These are phyloP conservation scores for Cynaeus angustus DNA, from an alignment of 2,888 invertebrate species.

Conservation along the genomic window DNA sequence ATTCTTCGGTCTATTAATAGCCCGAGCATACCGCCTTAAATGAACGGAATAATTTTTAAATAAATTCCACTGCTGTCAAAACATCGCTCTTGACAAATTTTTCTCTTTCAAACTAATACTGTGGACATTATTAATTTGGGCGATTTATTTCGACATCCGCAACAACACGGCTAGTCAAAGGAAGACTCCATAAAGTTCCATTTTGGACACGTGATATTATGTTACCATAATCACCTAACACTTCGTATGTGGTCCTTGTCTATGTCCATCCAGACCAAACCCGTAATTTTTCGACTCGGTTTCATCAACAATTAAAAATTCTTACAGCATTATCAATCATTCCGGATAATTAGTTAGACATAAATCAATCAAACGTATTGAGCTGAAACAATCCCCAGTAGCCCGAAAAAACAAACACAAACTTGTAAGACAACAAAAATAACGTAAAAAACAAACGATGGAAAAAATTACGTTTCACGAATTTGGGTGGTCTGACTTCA, in stretches of 20 bases:
- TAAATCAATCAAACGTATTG: conserved; percentile 47
- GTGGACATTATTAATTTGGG: conserved; percentile 13
- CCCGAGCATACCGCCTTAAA: no score
- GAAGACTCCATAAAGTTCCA: conserved; percentile 19
- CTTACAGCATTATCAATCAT: conserved; percentile 42
- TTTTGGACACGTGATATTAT: conserved; percentile 33
- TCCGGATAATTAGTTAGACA: conserved; percentile 36
- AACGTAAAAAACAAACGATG: conserved; percentile 19
- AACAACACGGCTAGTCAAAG: conserved; percentile 16
- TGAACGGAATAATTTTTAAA: conserved; percentile 29
- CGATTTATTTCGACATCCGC: conserved; percentile 27
- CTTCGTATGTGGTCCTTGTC: conserved; percentile 47
- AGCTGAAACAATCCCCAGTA: conserved; percentile 41
- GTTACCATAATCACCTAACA: conserved; percentile 44
- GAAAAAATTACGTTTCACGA: conserved; percentile 46
- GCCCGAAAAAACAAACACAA: conserved; percentile 42
- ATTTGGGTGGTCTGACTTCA: conserved; percentile 49
- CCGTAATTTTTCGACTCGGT: conserved; percentile 25
- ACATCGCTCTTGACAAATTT: conserved; percentile 23
- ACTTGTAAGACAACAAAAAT: conserved; percentile 38
- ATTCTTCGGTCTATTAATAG: conserved; percentile 7
- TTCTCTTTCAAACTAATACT: conserved; percentile 6
- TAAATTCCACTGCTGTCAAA: conserved; percentile 26
- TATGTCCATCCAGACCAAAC: conserved; percentile 19
- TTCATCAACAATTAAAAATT: conserved; percentile 35